Evolutionary conservation across 64 coral and sea anemone genomes (phyloP), one percentile per base, ranked within the genome.

Genomic region (Dendrophyllia cribrosa): DNA sequence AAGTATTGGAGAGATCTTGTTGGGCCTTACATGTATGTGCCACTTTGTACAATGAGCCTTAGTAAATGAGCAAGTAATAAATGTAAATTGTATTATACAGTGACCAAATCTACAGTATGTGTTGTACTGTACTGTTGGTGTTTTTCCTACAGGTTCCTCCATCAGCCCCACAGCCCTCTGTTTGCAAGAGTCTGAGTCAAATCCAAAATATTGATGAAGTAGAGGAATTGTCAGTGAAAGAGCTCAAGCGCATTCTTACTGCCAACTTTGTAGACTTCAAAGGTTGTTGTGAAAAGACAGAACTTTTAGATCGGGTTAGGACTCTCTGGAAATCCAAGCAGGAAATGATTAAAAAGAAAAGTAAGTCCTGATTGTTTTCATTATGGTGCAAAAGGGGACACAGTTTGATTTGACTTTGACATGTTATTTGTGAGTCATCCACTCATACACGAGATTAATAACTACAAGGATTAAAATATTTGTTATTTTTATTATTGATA

Each of bases 201-300:
- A 77, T 98, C 15, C 75, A 75, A 76, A 89, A 95, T 61, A 83
- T 89, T 10, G 93, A 98, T 21, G 89, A 95, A 95, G 76, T 98
- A 10, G 73, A 95, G 47, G 69, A 90, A 17, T 58, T 98, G 3
- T 98, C 96, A 25, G 93, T 98, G 9, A 92, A 92, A 69, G 96
- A 98, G 56, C 79, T 98, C 19, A 98, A 98, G 48, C 78, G 77
- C 5, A 98, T 98, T 79, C 96, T 98, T 34, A 89, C 62, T 15
- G 79, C 78, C 12, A 98, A 98, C 83, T 98, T 81, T 92, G 96
- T 98, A 43, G 96, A 98, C 79, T 98, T 95, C 88, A 98, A 88
- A 59, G 96, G 96, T 16, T 98, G 96, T 59, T 85, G 77, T 89
- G 96, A 95, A 95, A 98, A 98, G 56, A 60, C 89, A 45, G 96